Percentiles rank a stretch among this genome's conserved stretches.
Conservation (phyloP, 2,797 vertebrate species). For the Brachyalestes nurse region DNA sequence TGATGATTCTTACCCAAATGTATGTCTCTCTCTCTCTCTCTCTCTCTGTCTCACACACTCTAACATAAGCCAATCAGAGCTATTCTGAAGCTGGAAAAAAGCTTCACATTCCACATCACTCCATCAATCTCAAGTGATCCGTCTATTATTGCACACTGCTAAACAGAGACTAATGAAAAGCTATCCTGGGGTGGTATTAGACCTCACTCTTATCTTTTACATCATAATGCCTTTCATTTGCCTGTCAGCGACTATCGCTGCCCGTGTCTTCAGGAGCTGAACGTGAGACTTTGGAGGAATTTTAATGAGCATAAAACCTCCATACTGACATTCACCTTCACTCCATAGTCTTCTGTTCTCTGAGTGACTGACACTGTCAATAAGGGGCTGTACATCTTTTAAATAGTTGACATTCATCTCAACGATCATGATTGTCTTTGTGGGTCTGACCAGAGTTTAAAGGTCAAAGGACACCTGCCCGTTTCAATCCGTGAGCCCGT, state of each 20-base stretch:
- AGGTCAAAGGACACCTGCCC: constrained; percentile 67
- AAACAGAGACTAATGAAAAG: constrained; percentile 24
- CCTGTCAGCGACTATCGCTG: constrained; percentile 57
- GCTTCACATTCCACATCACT: constrained; percentile 29
- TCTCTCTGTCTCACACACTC: constrained; percentile 6
- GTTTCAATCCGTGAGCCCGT: constrained; percentile 59
- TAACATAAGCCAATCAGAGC: constrained; percentile 13
- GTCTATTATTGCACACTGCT: constrained; percentile 23
- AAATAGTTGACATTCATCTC: constrained; percentile 52
- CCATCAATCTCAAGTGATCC: constrained; percentile 37
- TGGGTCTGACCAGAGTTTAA: constrained; percentile 59
- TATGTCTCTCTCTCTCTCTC: no score
- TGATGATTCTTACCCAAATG: constrained; percentile 35
- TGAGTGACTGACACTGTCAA: constrained; percentile 16
- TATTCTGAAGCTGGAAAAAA: constrained; percentile 10
- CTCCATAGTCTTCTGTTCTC: constrained; percentile 13
- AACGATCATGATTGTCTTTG: constrained; percentile 56
- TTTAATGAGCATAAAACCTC: constrained; percentile 57
- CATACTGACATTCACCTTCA: constrained; percentile 2
- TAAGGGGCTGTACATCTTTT: constrained; percentile 53
- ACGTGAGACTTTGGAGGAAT: constrained; percentile 52
- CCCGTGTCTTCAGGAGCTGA: constrained; percentile 45
- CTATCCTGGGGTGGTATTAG: background rate
- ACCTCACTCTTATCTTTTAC: constrained; percentile 41
- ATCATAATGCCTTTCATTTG: constrained; percentile 63